phyloP scores from a whole-genome alignment of 1,140 invertebrate genomes.

The Meloidogyne chitwoodi region DNA sequence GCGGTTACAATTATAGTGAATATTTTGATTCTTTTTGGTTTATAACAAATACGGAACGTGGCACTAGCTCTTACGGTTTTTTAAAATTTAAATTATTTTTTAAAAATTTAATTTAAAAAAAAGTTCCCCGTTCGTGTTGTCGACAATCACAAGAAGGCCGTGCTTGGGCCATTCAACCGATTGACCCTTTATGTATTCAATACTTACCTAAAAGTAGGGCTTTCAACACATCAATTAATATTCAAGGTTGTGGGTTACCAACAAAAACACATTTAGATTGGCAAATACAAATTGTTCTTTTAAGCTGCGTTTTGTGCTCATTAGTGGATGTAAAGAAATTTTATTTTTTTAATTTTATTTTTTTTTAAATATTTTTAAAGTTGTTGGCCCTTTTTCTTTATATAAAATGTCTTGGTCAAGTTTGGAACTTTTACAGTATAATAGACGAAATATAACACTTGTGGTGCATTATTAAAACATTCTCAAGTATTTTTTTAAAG shows the following conservation, averaged over 20 bases:
- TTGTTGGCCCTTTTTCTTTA: neutral
- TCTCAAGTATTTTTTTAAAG: neutral
- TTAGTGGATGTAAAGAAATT: neutral
- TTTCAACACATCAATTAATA: slow-evolving; percentile 52
- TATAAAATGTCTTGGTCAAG: slow-evolving; percentile 4
- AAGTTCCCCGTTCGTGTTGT: slow-evolving; percentile 53
- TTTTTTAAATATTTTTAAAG: slow-evolving; percentile 1
- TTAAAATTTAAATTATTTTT: neutral
- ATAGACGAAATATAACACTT: neutral
- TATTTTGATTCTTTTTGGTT: slow-evolving; percentile 58
- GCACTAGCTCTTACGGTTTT: slow-evolving; percentile 46
- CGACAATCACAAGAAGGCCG: slow-evolving; percentile 50
- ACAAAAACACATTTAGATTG: slow-evolving; percentile 8
- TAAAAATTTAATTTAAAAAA: neutral
- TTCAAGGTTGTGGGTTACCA: slow-evolving; percentile 22
- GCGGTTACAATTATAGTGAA: slow-evolving; percentile 47
- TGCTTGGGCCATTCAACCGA: slow-evolving; percentile 50
- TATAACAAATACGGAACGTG: slow-evolving; percentile 54
- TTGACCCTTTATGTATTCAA: slow-evolving; percentile 55
- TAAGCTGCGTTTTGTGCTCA: neutral
- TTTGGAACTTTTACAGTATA: slow-evolving; percentile 2
- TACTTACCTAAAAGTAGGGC: slow-evolving; percentile 48
- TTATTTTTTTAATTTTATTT: neutral
- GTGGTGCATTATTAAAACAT: neutral
- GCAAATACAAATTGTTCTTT: neutral